Conservation (phyloP, 2,113 vertebrate genomes). For the Malaclemys terrapin region DNA sequence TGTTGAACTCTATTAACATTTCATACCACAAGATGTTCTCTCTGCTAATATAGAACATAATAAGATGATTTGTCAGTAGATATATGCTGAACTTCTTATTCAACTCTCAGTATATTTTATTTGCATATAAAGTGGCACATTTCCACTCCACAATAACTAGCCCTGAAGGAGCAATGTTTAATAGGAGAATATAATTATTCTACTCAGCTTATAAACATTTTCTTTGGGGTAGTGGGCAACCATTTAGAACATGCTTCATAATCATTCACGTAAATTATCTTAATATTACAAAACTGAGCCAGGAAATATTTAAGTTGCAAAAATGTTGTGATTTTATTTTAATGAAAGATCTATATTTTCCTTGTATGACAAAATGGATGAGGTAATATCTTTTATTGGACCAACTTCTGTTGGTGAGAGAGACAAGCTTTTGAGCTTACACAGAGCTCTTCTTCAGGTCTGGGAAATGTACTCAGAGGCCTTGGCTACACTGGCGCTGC, state of each 20-base stretch:
- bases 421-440: background rate
- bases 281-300: slow-evolving; percentile 63
- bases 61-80: slow-evolving; percentile 79
- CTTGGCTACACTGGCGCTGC: too few species aligned
- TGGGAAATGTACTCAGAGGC: background rate
- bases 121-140: slow-evolving; percentile 85
- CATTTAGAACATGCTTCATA: slow-evolving; percentile 74
- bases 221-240: slow-evolving; percentile 78
- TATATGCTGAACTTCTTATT: slow-evolving; percentile 76
- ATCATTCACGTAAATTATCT: slow-evolving; percentile 68
- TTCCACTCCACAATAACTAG: slow-evolving; percentile 79
- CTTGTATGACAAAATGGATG: background rate
- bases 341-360: slow-evolving; percentile 53
- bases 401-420: background rate
- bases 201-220: slow-evolving; percentile 79
- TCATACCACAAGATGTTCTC: slow-evolving; percentile 59
- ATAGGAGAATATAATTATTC: slow-evolving; percentile 78
- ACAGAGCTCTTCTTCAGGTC: background rate
- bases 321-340: slow-evolving; percentile 55
- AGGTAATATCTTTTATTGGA: background rate
- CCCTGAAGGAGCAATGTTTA: slow-evolving; percentile 81
- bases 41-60: slow-evolving; percentile 74
- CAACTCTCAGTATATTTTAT: slow-evolving; percentile 76
- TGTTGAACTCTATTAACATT: slow-evolving; percentile 71
- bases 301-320: slow-evolving; percentile 49